A percentile compares a stretch with the other conserved stretches of the same genome.
These are phyloP conservation scores for Melangyna quadrimaculata DNA, from an alignment of 2,888 invertebrate genomes.

Conservation along the genomic window DNA sequence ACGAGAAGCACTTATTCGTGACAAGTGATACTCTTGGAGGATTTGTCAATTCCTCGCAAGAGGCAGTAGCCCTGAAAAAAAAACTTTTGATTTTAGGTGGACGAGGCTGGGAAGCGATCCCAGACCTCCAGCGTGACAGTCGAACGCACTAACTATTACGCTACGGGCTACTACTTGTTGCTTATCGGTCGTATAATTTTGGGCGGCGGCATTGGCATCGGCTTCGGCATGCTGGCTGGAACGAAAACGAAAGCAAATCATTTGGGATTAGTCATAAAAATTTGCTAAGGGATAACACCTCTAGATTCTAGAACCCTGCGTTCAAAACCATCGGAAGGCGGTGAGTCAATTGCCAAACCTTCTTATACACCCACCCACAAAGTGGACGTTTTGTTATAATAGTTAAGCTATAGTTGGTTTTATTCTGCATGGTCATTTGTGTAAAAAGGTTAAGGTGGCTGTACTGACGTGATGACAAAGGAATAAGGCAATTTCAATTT, in stretches of 20 bases:
- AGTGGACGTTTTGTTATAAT: neutral
- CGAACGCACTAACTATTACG: too few species aligned
- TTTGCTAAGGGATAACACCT: constrained; percentile 19
- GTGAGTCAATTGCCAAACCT: neutral
- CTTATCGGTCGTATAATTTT: constrained; percentile 5
- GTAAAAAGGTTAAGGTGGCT: neutral
- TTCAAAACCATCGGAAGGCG: neutral
- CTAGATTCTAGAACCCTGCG: neutral
- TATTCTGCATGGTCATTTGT: neutral
- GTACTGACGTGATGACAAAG: constrained; percentile 10
- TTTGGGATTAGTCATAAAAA: constrained; percentile 29
- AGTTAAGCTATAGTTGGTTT: neutral
- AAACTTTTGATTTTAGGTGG: too few species aligned
- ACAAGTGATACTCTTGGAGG: too few species aligned
- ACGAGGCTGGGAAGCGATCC: too few species aligned
- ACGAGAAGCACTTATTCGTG: too few species aligned
- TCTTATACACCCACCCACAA: neutral
- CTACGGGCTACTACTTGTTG: too few species aligned
- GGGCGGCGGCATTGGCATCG: too few species aligned
- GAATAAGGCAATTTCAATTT: constrained; percentile 22
- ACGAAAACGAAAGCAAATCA: constrained; percentile 12
- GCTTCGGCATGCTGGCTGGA: neutral
- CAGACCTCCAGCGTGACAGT: too few species aligned
- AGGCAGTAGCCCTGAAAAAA: too few species aligned
- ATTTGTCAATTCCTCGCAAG: too few species aligned